Percentiles rank a stretch among this genome's conserved stretches.
These are phyloP conservation scores for Callipepla californica DNA, from an alignment of 2,113 vertebrate genomes.

Conservation along the genomic window DNA sequence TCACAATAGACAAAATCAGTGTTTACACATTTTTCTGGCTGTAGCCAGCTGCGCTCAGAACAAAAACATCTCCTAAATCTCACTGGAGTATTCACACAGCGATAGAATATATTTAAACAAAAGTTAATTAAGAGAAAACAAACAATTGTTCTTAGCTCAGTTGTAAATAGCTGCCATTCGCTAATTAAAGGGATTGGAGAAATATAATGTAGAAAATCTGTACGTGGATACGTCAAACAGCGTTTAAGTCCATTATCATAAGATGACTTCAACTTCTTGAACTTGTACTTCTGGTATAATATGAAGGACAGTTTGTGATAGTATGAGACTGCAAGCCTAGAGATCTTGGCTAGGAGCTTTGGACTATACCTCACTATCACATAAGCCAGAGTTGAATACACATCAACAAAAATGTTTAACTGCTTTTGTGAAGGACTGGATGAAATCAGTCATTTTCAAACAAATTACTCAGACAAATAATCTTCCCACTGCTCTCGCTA, in stretches of 20 bases:
- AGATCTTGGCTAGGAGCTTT: not conserved
- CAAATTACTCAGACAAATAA: not conserved
- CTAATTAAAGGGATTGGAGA: not conserved
- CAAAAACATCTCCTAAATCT: constrained; percentile 30
- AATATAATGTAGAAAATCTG: not conserved
- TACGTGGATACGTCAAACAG: not conserved
- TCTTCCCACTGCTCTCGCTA: not conserved
- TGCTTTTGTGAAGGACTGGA: not conserved
- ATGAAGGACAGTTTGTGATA: not conserved
- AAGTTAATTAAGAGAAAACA: not conserved
- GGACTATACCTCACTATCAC: not conserved
- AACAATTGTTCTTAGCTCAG: not conserved
- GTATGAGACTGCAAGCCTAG: not conserved
- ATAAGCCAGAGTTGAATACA: not conserved
- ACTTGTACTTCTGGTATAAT: not conserved
- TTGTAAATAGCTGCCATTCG: no score
- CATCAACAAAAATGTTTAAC: not conserved
- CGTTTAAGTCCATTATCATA: not conserved
- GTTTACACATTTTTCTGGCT: constrained; percentile 32
- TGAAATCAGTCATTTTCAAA: not conserved
- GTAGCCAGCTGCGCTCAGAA: constrained; percentile 22
- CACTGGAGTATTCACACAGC: not conserved
- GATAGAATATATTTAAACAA: not conserved
- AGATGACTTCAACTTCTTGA: not conserved
- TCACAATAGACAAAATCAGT: constrained; percentile 21